Conservation (phyloP, 1,140 invertebrate genomes). For the Neuroterus valhalla region DNA sequence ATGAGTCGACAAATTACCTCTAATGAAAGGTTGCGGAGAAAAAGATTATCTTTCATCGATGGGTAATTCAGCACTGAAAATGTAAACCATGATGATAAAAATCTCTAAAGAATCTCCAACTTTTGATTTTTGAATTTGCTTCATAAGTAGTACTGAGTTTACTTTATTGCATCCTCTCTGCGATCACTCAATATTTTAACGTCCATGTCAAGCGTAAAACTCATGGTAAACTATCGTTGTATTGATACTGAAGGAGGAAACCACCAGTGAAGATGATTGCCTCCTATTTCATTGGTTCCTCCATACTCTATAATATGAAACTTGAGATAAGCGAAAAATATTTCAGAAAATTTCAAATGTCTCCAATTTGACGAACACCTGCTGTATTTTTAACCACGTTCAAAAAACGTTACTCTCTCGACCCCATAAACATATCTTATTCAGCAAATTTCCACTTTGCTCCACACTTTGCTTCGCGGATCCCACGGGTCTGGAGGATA, state of each 20-base stretch:
- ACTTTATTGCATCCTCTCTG: too few relatives aligned
- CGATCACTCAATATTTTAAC: too few relatives aligned
- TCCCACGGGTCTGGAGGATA: conserved; percentile 26
- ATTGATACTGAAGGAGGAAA: neutral
- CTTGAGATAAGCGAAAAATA: neutral
- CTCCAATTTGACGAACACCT: neutral
- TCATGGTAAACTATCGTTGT: too few relatives aligned
- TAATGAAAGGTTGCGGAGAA: too few relatives aligned
- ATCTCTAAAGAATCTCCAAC: too few relatives aligned
- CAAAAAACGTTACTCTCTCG: conserved; percentile 10
- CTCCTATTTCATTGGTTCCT: neutral
- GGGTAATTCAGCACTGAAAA: too few relatives aligned
- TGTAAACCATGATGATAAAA: too few relatives aligned
- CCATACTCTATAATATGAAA: neutral
- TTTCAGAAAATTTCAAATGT: neutral
- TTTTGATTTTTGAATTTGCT: too few relatives aligned
- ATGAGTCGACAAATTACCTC: too few relatives aligned
- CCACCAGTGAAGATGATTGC: neutral
- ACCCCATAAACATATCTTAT: conserved; percentile 30
- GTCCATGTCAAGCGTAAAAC: too few relatives aligned
- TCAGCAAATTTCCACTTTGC: conserved; percentile 23
- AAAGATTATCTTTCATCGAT: too few relatives aligned
- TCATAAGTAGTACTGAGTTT: too few relatives aligned
- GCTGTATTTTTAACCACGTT: neutral
- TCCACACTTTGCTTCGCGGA: conserved; percentile 5